Percentiles rank a stretch among this genome's conserved stretches.
Evolutionary conservation across 2,888 invertebrate species (phyloP).

Genomic region (Ctena decussata): DNA sequence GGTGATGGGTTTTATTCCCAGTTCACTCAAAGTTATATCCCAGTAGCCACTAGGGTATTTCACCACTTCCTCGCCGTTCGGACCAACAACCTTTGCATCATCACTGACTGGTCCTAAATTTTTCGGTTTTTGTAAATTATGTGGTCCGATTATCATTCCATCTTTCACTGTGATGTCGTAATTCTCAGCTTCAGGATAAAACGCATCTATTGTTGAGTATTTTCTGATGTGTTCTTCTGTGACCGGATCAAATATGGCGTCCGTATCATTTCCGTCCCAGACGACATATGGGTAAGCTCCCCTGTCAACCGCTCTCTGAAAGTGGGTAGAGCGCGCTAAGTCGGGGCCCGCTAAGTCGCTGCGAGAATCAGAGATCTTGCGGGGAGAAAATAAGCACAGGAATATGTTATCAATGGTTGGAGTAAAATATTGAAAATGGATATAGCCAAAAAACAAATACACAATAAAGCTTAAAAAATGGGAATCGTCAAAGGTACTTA

Average conservation of each 20-base stretch:
- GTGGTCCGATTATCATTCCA: not conserved
- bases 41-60: constrained; percentile 50
- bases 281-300: not conserved
- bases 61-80: constrained; percentile 6
- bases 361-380: not conserved
- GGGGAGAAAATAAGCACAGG: too few relatives aligned
- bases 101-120: not conserved
- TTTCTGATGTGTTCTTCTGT: not conserved
- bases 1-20: constrained; percentile 2
- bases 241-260: not conserved
- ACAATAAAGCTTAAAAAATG: too few relatives aligned
- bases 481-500: too few relatives aligned
- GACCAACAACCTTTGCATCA: not conserved
- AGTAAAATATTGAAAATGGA: too few relatives aligned
- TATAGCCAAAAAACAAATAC: too few relatives aligned
- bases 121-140: not conserved
- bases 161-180: not conserved
- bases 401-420: too few relatives aligned
- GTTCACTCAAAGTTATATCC: constrained; percentile 44
- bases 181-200: not conserved
- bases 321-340: constrained; percentile 20
- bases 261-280: constrained; percentile 12
- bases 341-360: constrained; percentile 10
- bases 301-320: constrained; percentile 10
- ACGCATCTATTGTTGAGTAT: not conserved